Evolutionary conservation across 1,140 invertebrate species (phyloP), one percentile per base, ranked within the genome.

Genomic region (Apis florea): DNA sequence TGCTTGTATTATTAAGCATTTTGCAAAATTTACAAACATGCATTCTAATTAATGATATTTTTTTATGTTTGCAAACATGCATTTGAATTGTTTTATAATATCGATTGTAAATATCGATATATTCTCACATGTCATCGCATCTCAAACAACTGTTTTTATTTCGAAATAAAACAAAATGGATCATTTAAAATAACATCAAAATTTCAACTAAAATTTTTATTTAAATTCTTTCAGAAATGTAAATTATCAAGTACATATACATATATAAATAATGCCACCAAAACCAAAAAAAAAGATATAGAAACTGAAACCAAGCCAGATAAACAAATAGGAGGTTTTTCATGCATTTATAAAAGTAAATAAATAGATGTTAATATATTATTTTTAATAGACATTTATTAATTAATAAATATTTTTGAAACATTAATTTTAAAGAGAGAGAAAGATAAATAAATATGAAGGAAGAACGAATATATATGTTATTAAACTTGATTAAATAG

Each of bases 311-410:
- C 67, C 63, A 84, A 86, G 80, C 15, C 83, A 53, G 49, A 56
- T 6, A 88, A 86, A 79, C 83, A 69, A 47, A 26, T 24, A 49
- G 79, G 26, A 8, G 21, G 8, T 58, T 15, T 26, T 40, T 49
- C 49, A 19, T 90, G 89, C 24, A 21, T 4, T 11, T 13, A 81
- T 59, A 66, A 26, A 58, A 70, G 89, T 89, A 82, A 63, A 53
- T 47, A 47, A 66, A 54, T 54, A 66, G 66, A 66, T 58, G 21
- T 72, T 21, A 56, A 26, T 56, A 8, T 21, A n/a, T 56, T 72
- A 40, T 11, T 6, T 64, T 6, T 10, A 2, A 49, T 40, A 47
- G 8, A 24, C 2, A 40, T 40, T n/a, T 40, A 40, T 40, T n/a
- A 6, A 40, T 17, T 9, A n/a, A 72, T 6, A 76, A 19, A 58